Evolutionary conservation across 2,888 invertebrate species (phyloP), one percentile per base, ranked within the genome.

Genomic region (Odontothrips loti): DNA sequence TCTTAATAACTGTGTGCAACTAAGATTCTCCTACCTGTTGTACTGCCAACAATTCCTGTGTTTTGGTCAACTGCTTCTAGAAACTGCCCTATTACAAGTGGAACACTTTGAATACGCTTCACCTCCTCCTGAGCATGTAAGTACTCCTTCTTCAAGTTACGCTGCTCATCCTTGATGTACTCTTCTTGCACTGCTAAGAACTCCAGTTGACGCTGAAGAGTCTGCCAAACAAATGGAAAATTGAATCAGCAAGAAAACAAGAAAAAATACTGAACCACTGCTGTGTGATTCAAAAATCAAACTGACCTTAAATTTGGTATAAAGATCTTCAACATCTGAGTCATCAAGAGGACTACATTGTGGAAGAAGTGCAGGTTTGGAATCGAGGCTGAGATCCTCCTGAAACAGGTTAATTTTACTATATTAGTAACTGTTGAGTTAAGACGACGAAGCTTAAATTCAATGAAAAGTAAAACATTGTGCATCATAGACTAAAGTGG

Each of bases 41-140:
- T 99, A 80, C 98, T 98, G 80, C 99, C 98, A 83, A 99, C 99
- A 88, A 99, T 99, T 83, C 99, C 99, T 84, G 98, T 98, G 86
- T 99, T 98, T 87, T 98, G 99, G 88, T 99, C 99, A 63, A 99
- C 98, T 82, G 99, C 99, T 89, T 99, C 99, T 84, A 99, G 90
- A 88, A 99, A 99, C 88, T 99, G 99, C 1, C 99, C 99, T 87
- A 99, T 99, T 0, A 99, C 99, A 81, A 99, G 90, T 1, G 99
- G 99, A 34, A 99, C 99, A 83, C 98, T 98, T 87, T 99, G 99
- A 86, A 99, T 99, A 79, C 99, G 92, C 87, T 99, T 99, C 0
- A 99, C 99, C 89, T 97, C 96, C 86, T 96, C 96, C 86, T 99
- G 99, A 0, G 99, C 99, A 88, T 99, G 99, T 1, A 99, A 90